Evolutionary conservation across 1,140 invertebrate species (phyloP), one percentile per base, ranked within the genome.

Genomic region (Drosophila funebris): DNA sequence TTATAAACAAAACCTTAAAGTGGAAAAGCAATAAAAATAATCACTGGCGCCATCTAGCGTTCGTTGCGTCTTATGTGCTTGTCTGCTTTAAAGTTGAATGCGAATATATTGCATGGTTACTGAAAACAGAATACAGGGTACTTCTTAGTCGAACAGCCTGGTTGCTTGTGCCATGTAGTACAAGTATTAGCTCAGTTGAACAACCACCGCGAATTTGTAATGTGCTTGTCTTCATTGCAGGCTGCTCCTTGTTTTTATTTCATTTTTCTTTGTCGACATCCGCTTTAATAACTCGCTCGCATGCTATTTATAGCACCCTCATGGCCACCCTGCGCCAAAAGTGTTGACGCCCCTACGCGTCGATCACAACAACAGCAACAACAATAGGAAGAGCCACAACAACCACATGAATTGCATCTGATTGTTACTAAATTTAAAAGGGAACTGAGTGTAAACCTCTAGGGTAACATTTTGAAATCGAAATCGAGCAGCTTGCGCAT

Each of bases 271-370:
- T 20, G 18, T 36, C 41, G 58, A 74, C 66, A 77, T 75, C 75
- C 75, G 72, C 66, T 77, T 75, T 64, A 71, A 76, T 73, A 64
- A 60, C 60, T 63, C 44, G 66, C 61, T 74, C 54, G 14, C 44
- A 41, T 64, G 75, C 75, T 77, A 77, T 77, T 77, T 77, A 71
- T 77, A 77, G 75, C 54, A 71, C 56, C 75, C 71, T 36, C 74
- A 66, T 52, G 62, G 58, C 57, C 61, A 67, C 67, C 68, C 61
- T 54, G 29, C 36, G 44, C 39, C 68, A 24, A 22, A 46, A 29
- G 43, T 27, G 53, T 22, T 13, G 20, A 56, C 71, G 56, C 57
- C 64, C 64, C 71, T 58, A 18, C 36, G 20, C n/a, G 14, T 18
- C n/a, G 37, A 41, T 24, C 27, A 43, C 4, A 57, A 20, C 41